Percentiles rank a stretch among this genome's conserved stretches.
These are phyloP conservation scores for Lanius ludovicianus DNA, from an alignment of 2,113 vertebrate species.

Conservation along the genomic window DNA sequence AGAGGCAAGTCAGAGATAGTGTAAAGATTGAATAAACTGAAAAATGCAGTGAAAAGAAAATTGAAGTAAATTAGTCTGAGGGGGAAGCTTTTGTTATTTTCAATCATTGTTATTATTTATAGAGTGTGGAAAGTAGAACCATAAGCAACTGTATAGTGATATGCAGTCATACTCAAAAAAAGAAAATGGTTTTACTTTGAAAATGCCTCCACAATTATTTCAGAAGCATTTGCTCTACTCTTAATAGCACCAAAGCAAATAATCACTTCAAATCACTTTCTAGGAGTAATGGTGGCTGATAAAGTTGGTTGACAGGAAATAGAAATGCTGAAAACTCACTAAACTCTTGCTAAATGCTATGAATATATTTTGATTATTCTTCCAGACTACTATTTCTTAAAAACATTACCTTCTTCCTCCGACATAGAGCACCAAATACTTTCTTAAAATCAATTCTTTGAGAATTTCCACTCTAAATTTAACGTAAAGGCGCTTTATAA, in stretches of 20 bases:
- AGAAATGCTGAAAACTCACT: neutral
- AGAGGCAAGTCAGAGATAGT: conserved; percentile 6
- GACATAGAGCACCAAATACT: neutral
- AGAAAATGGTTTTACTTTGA: neutral
- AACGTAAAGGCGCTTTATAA: neutral
- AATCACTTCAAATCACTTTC: neutral
- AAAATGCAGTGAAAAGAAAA: conserved; percentile 18
- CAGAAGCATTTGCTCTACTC: neutral
- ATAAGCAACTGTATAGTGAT: neutral
- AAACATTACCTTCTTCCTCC: neutral
- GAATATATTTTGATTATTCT: conserved; percentile 2
- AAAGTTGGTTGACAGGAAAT: neutral
- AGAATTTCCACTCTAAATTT: neutral
- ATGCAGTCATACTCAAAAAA: neutral
- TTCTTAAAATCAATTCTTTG: neutral
- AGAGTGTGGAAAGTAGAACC: conserved; percentile 18
- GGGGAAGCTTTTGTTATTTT: conserved; percentile 35
- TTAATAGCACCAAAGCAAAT: neutral
- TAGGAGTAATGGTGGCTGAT: neutral
- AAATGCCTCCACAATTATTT: neutral
- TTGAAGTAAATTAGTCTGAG: conserved; percentile 27
- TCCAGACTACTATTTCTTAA: neutral
- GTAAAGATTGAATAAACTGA: conserved; percentile 39
- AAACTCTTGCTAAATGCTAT: neutral
- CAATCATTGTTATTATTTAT: conserved; percentile 21